These are phyloP conservation scores for Albula goreensis DNA, from an alignment of 2,113 vertebrate species.

Conservation along the genomic window DNA sequence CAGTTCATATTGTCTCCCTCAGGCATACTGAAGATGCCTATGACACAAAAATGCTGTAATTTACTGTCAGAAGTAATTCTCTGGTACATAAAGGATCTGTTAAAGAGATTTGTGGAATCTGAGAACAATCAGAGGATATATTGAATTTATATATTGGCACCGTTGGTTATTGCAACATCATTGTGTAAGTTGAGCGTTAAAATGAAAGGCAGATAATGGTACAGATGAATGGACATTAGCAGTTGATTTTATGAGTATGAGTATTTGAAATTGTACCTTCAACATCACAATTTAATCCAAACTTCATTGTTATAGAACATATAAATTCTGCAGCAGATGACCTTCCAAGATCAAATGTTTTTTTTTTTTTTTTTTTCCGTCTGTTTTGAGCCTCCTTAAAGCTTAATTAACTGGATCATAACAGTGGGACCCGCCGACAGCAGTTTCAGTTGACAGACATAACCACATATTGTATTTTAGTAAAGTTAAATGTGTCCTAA, in stretches of 20 bases:
- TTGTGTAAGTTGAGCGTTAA: not conserved
- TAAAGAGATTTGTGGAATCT: constrained; percentile 7
- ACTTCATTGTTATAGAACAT: not conserved
- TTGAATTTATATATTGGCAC: not conserved
- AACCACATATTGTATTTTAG: too few relatives aligned
- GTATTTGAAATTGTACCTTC: not conserved
- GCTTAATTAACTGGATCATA: too few relatives aligned
- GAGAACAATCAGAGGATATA: not conserved
- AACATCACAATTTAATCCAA: not conserved
- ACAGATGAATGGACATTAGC: not conserved
- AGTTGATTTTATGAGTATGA: not conserved
- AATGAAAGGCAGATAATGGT: not conserved
- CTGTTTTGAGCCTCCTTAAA: too few relatives aligned
- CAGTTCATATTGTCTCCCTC: not conserved
- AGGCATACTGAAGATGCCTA: not conserved
- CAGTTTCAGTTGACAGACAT: too few relatives aligned
- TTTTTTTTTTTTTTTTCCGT: too few relatives aligned
- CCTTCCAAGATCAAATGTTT: not conserved
- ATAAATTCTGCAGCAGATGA: not conserved
- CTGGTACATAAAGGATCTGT: not conserved
- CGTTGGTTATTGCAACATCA: not conserved
- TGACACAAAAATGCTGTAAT: constrained; percentile 1
- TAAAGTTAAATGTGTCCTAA: too few relatives aligned
- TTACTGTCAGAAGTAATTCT: not conserved
- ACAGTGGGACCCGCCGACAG: too few relatives aligned